Evolutionary conservation across 2,888 invertebrate genomes (phyloP).

Genomic region (Geotrupes spiniger): DNA sequence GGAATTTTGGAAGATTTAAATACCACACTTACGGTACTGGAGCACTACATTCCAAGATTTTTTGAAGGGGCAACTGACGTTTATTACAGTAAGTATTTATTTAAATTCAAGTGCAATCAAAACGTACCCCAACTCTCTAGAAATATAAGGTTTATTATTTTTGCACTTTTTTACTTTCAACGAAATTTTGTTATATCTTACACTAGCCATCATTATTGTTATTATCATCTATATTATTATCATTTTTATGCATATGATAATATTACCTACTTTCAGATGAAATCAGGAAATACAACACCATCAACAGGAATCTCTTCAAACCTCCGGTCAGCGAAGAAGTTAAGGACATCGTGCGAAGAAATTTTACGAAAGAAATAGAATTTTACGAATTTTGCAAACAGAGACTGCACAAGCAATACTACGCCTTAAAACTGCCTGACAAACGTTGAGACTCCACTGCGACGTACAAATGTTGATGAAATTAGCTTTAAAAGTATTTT

Average conservation of each 20-base stretch:
- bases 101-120: slow-evolving; percentile 2
- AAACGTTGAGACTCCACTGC: slow-evolving; percentile 16
- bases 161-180: no score
- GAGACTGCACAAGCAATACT: slow-evolving; percentile 74
- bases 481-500: background rate
- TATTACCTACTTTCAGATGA: slow-evolving; percentile 60
- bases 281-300: slow-evolving; percentile 71
- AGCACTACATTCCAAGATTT: slow-evolving; percentile 80
- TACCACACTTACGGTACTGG: slow-evolving; percentile 79
- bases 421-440: slow-evolving; percentile 61
- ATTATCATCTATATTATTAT: no score
- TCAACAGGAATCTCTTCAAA: slow-evolving; percentile 84
- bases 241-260: background rate
- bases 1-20: slow-evolving; percentile 87
- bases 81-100: slow-evolving; percentile 69
- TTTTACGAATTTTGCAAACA: slow-evolving; percentile 90
- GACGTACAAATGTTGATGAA: no score
- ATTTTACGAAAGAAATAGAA: slow-evolving; percentile 87
- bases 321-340: slow-evolving; percentile 83
- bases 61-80: slow-evolving; percentile 75
- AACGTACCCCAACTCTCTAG: background rate
- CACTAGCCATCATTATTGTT: no score
- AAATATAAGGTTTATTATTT: background rate
- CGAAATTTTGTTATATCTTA: no score
- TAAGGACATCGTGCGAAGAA: slow-evolving; percentile 78